Evolutionary conservation across 2,888 invertebrate genomes (phyloP).

Genomic region (Graphium colonna): DNA sequence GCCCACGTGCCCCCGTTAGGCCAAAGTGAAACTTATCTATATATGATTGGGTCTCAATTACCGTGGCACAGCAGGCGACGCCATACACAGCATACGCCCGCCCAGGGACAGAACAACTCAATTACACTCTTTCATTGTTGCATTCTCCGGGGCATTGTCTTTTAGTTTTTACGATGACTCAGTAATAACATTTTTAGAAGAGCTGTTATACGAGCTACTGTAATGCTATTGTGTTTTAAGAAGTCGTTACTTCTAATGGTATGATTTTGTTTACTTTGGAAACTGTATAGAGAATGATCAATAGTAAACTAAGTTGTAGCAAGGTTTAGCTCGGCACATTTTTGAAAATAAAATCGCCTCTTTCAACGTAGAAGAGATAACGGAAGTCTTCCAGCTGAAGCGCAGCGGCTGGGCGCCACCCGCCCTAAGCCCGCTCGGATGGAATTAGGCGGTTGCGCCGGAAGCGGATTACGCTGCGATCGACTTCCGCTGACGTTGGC

Average conservation of each 20-base stretch:
- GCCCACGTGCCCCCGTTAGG: neutral
- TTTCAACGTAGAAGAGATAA: too few species aligned
- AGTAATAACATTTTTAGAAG: too few species aligned
- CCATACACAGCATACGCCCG: neutral
- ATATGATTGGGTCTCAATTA: neutral
- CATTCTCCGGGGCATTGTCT: constrained; percentile 5
- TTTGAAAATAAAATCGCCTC: too few species aligned
- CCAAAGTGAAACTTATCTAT: constrained; percentile 1
- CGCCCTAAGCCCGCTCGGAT: constrained; percentile 6
- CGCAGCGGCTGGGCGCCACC: too few species aligned
- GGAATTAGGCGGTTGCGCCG: constrained; percentile 3
- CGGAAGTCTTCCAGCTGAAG: too few species aligned
- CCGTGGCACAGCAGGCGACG: neutral
- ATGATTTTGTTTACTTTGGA: too few species aligned
- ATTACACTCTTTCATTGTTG: constrained; percentile 7
- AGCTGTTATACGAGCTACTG: too few species aligned
- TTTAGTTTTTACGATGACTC: neutral
- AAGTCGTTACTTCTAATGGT: too few species aligned
- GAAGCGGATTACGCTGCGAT: neutral
- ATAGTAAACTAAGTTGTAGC: too few species aligned
- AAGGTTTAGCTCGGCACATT: too few species aligned
- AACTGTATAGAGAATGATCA: too few species aligned
- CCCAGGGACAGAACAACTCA: constrained; percentile 3
- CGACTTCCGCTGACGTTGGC: neutral
- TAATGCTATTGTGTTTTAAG: too few species aligned